phyloP scores from a whole-genome alignment of 2,797 vertebrate genomes.

The Poliocrania exsul region DNA sequence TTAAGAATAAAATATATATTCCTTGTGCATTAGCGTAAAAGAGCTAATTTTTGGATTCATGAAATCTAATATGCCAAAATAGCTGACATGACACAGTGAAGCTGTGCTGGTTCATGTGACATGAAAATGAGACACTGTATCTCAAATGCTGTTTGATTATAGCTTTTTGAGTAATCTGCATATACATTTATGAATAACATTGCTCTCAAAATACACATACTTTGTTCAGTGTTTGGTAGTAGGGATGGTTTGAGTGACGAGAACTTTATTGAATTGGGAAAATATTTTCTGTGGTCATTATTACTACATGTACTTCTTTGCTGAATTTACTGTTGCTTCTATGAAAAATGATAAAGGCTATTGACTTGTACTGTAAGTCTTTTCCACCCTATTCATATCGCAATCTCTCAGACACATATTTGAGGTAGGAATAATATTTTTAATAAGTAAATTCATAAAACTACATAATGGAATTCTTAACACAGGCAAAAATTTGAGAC shows the following conservation, averaged over 20 bases:
- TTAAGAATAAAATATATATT: background rate
- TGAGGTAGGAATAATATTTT: constrained; percentile 54
- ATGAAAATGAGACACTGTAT: background rate
- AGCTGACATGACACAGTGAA: background rate
- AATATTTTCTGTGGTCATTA: background rate
- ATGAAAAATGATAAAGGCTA: background rate
- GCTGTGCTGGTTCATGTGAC: background rate
- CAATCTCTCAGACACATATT: constrained; percentile 26
- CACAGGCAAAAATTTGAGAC: background rate
- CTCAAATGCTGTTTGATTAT: background rate
- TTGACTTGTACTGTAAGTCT: background rate
- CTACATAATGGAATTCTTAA: background rate
- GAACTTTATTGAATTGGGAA: background rate
- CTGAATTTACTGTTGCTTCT: background rate
- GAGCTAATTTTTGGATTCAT: background rate
- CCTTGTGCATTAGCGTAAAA: background rate
- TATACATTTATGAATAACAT: background rate
- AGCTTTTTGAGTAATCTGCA: background rate
- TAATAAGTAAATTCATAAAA: constrained; percentile 42
- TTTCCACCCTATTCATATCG: background rate
- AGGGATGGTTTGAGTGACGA: background rate
- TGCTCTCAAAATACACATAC: background rate
- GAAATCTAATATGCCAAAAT: background rate
- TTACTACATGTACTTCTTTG: background rate
- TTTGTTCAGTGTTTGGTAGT: background rate